phyloP scores from a whole-genome alignment of 1,140 invertebrate species.

The Pogonomyrmex californicus region DNA sequence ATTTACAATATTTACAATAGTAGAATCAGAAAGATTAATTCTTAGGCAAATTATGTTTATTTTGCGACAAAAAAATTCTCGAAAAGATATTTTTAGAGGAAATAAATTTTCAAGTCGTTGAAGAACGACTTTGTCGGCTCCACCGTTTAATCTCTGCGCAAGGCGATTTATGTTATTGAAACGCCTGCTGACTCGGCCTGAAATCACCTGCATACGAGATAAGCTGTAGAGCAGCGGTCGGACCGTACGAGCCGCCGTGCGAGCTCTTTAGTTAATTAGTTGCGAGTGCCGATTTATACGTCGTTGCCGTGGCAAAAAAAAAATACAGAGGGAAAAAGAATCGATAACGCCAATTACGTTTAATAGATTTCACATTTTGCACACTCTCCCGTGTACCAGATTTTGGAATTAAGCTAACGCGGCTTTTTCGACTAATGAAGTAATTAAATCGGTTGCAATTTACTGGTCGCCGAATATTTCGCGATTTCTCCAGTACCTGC shows the following conservation, averaged over 20 bases:
- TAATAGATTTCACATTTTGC: constrained; percentile 42
- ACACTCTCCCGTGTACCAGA: constrained; percentile 3
- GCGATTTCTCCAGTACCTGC: constrained; percentile 13
- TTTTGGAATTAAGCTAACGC: constrained; percentile 50
- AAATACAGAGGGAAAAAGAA: neutral
- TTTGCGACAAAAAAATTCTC: neutral
- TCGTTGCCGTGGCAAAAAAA: neutral
- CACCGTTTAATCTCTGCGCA: constrained; percentile 68
- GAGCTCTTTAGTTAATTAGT: constrained; percentile 70
- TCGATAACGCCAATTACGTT: constrained; percentile 41
- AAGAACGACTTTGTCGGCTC: constrained; percentile 55
- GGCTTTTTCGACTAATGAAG: constrained; percentile 57
- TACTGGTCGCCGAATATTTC: constrained; percentile 39
- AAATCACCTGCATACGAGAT: constrained; percentile 67
- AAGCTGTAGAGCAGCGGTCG: constrained; percentile 63
- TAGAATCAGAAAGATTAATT: neutral
- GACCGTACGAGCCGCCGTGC: constrained; percentile 18
- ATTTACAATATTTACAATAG: neutral
- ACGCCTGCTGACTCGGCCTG: constrained; percentile 51
- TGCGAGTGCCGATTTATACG: constrained; percentile 33
- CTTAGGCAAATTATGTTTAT: neutral
- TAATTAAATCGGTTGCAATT: constrained; percentile 51
- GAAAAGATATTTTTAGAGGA: constrained; percentile 30
- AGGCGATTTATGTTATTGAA: constrained; percentile 76
- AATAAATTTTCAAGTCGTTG: constrained; percentile 72